phyloP scores from a whole-genome alignment of 2,888 invertebrate species.

The Aphidoletes aphidimyza region DNA sequence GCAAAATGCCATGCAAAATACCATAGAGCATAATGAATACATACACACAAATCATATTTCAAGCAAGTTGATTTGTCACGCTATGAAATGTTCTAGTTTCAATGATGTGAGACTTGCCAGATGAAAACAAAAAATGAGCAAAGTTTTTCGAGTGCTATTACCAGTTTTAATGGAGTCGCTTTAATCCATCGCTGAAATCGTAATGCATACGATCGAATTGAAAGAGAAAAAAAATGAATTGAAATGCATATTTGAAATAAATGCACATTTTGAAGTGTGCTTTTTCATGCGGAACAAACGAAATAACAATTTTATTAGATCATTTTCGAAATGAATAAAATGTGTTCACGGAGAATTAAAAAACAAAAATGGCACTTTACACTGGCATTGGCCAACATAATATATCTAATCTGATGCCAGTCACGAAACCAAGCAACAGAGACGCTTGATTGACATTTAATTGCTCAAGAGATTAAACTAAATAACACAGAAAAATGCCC shows the following conservation, averaged over 20 bases:
- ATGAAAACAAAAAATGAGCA: too few species aligned
- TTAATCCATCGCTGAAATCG: too few species aligned
- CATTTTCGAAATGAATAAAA: neutral
- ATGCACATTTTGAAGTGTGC: neutral
- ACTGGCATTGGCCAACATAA: neutral
- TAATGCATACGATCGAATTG: neutral
- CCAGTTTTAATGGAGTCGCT: too few species aligned
- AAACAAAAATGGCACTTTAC: neutral
- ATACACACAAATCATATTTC: neutral
- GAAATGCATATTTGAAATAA: neutral
- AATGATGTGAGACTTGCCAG: neutral
- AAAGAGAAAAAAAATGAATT: neutral
- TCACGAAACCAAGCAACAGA: neutral
- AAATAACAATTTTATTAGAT: neutral
- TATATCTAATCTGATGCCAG: slow-evolving; percentile 1
- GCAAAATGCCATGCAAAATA: slow-evolving; percentile 11
- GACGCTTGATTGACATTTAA: slow-evolving; percentile 32
- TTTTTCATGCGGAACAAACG: neutral
- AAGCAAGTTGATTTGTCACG: slow-evolving; percentile 33
- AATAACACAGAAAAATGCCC: neutral
- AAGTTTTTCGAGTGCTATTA: too few species aligned
- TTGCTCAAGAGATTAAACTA: neutral
- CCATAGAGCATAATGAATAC: too few species aligned
- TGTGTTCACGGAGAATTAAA: neutral
- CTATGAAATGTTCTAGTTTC: slow-evolving; percentile 26